Conservation (phyloP, 2,797 vertebrate genomes). For the Pseudochirops cupreus region DNA sequence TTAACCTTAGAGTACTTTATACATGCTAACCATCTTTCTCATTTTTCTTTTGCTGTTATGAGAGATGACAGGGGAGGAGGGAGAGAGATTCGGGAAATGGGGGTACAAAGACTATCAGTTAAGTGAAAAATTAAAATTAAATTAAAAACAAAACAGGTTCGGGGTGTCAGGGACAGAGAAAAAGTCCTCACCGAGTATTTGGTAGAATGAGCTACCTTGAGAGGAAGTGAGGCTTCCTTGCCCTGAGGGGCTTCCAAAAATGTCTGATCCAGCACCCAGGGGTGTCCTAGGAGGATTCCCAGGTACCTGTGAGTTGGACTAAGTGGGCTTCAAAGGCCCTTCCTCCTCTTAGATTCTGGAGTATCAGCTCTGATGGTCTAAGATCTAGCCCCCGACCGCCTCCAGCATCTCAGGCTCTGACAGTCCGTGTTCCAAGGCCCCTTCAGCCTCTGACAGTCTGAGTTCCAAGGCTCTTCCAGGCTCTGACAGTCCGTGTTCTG, state of each 20-base stretch:
- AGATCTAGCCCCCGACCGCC: rapidly evolving
- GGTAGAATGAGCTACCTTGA: not conserved
- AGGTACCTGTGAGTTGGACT: too few species aligned
- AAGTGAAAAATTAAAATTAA: not conserved
- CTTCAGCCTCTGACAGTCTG: too few species aligned
- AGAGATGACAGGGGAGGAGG: not conserved
- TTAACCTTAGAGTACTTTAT: not conserved
- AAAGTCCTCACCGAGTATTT: not conserved
- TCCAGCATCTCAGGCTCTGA: not conserved
- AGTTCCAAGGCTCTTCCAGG: too few species aligned
- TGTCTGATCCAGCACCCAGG: not conserved
- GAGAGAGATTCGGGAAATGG: not conserved
- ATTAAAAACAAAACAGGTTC: not conserved
- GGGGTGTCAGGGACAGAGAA: not conserved
- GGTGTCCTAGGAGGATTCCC: too few species aligned
- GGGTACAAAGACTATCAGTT: not conserved
- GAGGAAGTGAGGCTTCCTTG: too few species aligned
- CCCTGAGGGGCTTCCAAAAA: not conserved
- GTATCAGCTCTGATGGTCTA: too few species aligned
- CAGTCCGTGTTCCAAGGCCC: too few species aligned
- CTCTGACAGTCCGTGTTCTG: not conserved
- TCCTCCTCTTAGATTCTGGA: too few species aligned
- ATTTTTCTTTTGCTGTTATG: not conserved
- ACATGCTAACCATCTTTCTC: not conserved
- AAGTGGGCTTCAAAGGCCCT: not conserved